Percentiles rank a stretch among this genome's conserved stretches.
Conservation (phyloP, 1,140 invertebrate genomes). For the Drosophila bipectinata region DNA sequence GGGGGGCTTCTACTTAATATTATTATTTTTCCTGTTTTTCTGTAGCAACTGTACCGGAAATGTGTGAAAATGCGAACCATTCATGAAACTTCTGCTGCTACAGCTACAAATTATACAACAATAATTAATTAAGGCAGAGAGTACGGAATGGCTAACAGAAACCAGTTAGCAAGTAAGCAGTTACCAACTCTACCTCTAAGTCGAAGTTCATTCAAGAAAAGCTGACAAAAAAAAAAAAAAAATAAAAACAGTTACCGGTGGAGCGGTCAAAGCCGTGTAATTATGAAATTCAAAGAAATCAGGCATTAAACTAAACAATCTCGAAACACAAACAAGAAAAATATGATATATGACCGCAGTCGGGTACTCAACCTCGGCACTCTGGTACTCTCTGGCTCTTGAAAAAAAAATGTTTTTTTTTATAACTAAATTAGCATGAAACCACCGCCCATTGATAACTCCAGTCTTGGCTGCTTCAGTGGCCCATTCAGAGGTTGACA, state of each 20-base stretch:
- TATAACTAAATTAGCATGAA: constrained; percentile 63
- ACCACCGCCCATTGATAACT: constrained; percentile 50
- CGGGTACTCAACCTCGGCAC: constrained; percentile 3
- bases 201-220: constrained; percentile 77
- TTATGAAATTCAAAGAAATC: constrained; percentile 81
- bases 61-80: constrained; percentile 66
- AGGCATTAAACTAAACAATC: constrained; percentile 66
- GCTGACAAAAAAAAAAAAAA: constrained; percentile 68
- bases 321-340: constrained; percentile 49
- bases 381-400: neutral
- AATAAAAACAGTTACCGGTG: constrained; percentile 65
- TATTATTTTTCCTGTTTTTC: constrained; percentile 17
- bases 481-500: constrained; percentile 46
- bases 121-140: constrained; percentile 76
- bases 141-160: neutral
- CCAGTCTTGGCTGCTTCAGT: neutral
- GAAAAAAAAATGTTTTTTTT: constrained; percentile 3
- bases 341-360: constrained; percentile 15
- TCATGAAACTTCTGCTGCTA: constrained; percentile 54
- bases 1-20: neutral
- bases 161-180: constrained; percentile 19
- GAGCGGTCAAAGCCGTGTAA: constrained; percentile 78
- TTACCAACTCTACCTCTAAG: too few relatives aligned
- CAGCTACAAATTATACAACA: constrained; percentile 75
- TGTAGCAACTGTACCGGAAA: constrained; percentile 74